Percentiles rank a stretch among this genome's conserved stretches.
These are phyloP conservation scores for Salvelinus fontinalis DNA, from an alignment of 2,113 vertebrate genomes.

Conservation along the genomic window DNA sequence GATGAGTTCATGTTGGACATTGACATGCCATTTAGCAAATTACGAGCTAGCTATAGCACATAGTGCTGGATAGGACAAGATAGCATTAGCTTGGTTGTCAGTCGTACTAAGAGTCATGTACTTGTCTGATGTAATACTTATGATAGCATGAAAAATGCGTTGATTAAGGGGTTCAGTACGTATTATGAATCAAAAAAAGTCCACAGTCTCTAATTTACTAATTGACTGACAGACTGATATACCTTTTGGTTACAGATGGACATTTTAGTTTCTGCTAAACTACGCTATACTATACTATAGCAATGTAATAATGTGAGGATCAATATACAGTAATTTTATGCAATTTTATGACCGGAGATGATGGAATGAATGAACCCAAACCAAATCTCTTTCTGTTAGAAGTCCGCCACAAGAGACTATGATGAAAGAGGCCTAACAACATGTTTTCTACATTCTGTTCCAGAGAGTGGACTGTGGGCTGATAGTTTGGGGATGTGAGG, in stretches of 20 bases:
- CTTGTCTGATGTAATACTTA: not conserved
- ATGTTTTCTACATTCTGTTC: slow-evolving; percentile 15
- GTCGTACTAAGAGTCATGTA: not conserved
- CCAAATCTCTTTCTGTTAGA: not conserved
- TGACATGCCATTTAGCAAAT: too few relatives aligned
- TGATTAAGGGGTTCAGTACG: not conserved
- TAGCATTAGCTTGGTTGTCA: not conserved
- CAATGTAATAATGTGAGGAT: too few relatives aligned
- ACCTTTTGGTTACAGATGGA: too few relatives aligned
- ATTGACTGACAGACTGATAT: too few relatives aligned
- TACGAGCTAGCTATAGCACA: not conserved
- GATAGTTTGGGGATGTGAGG: slow-evolving; percentile 60
- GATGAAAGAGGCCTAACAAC: not conserved
- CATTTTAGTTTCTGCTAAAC: too few relatives aligned
- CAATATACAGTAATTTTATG: too few relatives aligned
- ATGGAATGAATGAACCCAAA: too few relatives aligned
- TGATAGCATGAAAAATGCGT: not conserved
- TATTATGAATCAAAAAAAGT: not conserved
- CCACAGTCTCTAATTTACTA: too few relatives aligned
- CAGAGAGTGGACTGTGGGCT: slow-evolving; percentile 36
- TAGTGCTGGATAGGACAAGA: not conserved
- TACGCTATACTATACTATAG: too few relatives aligned
- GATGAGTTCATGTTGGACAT: too few relatives aligned
- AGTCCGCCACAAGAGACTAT: not conserved
- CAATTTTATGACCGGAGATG: too few relatives aligned